phyloP scores from a whole-genome alignment of 2,888 invertebrate species.

The Lampropteryx suffumata region DNA sequence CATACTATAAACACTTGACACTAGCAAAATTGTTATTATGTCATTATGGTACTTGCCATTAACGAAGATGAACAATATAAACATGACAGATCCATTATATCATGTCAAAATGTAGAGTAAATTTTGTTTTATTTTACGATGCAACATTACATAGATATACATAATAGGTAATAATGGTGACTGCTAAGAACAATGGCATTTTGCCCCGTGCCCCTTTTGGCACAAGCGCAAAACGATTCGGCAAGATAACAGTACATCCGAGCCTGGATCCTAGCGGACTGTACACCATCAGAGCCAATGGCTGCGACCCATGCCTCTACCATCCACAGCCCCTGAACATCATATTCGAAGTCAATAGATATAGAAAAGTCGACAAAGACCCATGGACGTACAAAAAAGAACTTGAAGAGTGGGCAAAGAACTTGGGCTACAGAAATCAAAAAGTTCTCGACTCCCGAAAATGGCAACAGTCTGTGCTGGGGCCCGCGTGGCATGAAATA shows the following conservation, averaged over 20 bases:
- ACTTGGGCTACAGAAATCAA: constrained; percentile 71
- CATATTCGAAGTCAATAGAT: constrained; percentile 52
- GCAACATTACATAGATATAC: not conserved
- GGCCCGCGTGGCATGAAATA: constrained; percentile 65
- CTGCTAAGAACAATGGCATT: constrained; percentile 19
- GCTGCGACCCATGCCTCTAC: constrained; percentile 65
- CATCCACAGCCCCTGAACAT: constrained; percentile 48
- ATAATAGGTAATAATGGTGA: constrained; percentile 27
- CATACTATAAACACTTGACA: no score
- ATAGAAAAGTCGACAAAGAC: constrained; percentile 48
- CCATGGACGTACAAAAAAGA: constrained; percentile 68
- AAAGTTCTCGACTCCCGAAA: constrained; percentile 49
- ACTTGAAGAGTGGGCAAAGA: constrained; percentile 67
- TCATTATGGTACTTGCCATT: no score
- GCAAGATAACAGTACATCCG: constrained; percentile 58
- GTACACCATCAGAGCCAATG: constrained; percentile 44
- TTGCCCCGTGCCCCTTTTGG: constrained; percentile 56
- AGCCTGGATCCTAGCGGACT: constrained; percentile 60
- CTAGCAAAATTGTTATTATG: no score
- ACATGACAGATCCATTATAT: no score
- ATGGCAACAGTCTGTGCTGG: constrained; percentile 55
- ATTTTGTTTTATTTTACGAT: not conserved
- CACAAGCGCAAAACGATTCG: constrained; percentile 51
- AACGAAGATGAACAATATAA: no score
- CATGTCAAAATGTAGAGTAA: constrained; percentile 4